Percentiles rank a stretch among this genome's conserved stretches.
phyloP scores from a whole-genome alignment of 2,113 vertebrate genomes.

The Manacus vitellinus region DNA sequence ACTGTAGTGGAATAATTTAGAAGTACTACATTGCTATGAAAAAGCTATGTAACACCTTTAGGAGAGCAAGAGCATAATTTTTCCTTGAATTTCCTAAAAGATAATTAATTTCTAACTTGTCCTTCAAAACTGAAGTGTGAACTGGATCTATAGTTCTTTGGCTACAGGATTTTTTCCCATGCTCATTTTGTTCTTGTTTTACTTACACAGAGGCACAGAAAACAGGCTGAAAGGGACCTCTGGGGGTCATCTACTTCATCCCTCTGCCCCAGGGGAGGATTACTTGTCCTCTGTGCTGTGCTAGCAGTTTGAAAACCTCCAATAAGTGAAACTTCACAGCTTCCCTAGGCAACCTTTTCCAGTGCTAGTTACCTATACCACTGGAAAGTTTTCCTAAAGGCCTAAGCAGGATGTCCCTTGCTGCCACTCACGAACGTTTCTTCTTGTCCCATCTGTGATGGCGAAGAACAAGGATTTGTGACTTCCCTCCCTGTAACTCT shows the following conservation, averaged over 20 bases:
- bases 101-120: background rate
- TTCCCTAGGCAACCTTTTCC: background rate
- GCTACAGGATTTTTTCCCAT: constrained; percentile 2
- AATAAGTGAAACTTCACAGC: background rate
- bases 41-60: background rate
- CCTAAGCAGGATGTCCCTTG: background rate
- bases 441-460: background rate
- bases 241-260: background rate
- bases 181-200: background rate
- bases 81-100: background rate
- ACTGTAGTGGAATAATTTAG: background rate
- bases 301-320: background rate
- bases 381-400: background rate
- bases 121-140: background rate
- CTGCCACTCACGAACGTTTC: background rate
- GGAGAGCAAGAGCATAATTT: background rate
- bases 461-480: background rate
- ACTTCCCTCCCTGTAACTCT: background rate
- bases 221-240: background rate
- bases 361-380: background rate
- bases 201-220: background rate
- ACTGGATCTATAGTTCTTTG: background rate
- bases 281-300: background rate
- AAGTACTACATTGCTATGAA: background rate
- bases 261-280: background rate